Evolutionary conservation across 2,797 vertebrate genomes (phyloP).

Genomic region (Sorex maritimensis): DNA sequence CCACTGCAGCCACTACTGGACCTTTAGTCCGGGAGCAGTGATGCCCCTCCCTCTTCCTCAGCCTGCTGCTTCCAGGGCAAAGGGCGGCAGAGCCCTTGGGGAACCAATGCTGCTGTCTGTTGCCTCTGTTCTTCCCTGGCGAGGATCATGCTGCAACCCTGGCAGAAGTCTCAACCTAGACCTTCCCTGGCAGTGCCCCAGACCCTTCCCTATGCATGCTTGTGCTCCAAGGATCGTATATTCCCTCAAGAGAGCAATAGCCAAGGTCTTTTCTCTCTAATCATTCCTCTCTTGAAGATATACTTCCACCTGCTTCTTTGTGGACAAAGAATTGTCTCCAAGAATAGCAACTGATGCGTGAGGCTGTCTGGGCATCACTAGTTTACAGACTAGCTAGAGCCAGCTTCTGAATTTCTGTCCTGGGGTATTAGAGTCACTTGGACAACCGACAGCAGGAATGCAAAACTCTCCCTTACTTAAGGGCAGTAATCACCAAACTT

Average conservation of each 20-base stretch:
- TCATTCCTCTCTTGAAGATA: background rate
- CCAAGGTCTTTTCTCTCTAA: background rate
- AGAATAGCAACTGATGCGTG: background rate
- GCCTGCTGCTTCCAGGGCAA: background rate
- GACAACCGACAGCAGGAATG: background rate
- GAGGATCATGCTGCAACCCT: background rate
- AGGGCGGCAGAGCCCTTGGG: background rate
- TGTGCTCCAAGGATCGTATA: background rate
- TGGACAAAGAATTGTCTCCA: background rate
- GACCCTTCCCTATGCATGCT: background rate
- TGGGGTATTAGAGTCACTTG: background rate
- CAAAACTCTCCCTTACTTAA: slow-evolving; percentile 3
- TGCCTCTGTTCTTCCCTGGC: background rate
- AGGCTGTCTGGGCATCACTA: background rate
- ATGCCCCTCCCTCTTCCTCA: background rate
- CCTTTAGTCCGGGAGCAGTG: background rate
- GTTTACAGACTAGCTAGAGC: background rate
- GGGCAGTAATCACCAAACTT: background rate
- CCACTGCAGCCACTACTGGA: background rate
- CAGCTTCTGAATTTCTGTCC: background rate
- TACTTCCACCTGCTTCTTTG: background rate
- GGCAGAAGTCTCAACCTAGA: background rate
- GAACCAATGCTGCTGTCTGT: background rate
- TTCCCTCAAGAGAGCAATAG: background rate
- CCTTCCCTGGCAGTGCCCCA: background rate